These are phyloP conservation scores for Dermochelys coriacea DNA, from an alignment of 2,797 vertebrate genomes.

Conservation along the genomic window DNA sequence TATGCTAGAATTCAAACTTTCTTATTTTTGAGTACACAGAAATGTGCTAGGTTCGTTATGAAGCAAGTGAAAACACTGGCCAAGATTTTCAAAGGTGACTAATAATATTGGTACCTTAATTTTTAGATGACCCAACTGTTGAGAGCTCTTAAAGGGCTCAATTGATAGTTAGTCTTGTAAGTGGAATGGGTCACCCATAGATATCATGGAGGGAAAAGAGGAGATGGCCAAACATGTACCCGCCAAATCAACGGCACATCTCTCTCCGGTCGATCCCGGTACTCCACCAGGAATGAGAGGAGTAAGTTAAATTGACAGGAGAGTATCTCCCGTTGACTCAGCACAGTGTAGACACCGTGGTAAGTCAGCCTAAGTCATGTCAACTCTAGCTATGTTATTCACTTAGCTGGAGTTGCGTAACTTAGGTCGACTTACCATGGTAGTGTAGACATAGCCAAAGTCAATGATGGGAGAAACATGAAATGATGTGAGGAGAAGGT, in stretches of 20 bases:
- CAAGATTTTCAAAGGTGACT: neutral
- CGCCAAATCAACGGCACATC: no score
- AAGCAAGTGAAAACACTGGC: neutral
- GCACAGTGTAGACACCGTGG: no score
- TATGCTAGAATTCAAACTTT: neutral
- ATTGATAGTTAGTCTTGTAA: neutral
- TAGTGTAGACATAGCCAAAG: no score
- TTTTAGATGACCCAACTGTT: neutral
- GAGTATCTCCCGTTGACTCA: no score
- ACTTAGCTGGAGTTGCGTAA: no score
- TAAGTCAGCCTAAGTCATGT: no score
- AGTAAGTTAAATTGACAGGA: no score
- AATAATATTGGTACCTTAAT: neutral
- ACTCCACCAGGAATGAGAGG: no score
- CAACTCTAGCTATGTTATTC: no score
- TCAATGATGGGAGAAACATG: neutral
- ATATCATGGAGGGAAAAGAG: neutral
- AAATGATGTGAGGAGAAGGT: neutral
- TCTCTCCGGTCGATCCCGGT: no score
- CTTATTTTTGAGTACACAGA: neutral
- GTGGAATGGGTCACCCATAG: constrained; percentile 7
- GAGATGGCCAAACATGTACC: neutral
- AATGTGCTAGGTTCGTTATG: neutral
- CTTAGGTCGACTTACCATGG: no score
- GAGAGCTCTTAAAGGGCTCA: neutral